Conservation (phyloP, 2,797 vertebrate genomes). For the Mormyrops boulengeri region DNA sequence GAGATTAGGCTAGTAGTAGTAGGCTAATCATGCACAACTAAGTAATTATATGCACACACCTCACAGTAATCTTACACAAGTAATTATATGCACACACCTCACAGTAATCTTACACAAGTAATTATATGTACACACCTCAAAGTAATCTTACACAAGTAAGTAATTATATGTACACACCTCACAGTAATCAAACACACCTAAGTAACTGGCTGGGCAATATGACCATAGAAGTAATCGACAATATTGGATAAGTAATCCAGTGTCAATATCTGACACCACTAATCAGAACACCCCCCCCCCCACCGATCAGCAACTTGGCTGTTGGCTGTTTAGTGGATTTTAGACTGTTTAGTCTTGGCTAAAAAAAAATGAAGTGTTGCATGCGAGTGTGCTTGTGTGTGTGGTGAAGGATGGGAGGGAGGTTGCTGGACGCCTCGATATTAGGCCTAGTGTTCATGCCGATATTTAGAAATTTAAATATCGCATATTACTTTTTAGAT, state of each 20-base stretch:
- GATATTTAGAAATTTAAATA: not conserved
- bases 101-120: not conserved
- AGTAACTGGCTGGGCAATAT: not conserved
- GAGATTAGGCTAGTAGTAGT: constrained; percentile 42
- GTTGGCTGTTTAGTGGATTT: not conserved
- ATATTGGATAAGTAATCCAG: not conserved
- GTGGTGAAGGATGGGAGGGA: not conserved
- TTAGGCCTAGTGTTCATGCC: not conserved
- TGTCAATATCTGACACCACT: not conserved
- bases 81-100: not conserved
- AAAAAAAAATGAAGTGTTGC: not conserved
- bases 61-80: no score
- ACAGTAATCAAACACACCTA: not conserved
- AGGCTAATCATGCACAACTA: constrained; percentile 36
- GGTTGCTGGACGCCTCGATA: not conserved
- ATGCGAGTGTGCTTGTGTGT: not conserved
- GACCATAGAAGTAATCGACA: not conserved
- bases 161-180: not conserved
- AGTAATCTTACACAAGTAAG: constrained; percentile 22
- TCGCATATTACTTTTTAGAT: not conserved
- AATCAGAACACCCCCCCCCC: not conserved
- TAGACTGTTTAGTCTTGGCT: no score
- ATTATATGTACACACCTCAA: no score
- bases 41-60: not conserved
- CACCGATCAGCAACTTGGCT: not conserved